Evolutionary conservation across 2,888 invertebrate species (phyloP), one percentile per base, ranked within the genome.

Genomic region (Papilio gigon): DNA sequence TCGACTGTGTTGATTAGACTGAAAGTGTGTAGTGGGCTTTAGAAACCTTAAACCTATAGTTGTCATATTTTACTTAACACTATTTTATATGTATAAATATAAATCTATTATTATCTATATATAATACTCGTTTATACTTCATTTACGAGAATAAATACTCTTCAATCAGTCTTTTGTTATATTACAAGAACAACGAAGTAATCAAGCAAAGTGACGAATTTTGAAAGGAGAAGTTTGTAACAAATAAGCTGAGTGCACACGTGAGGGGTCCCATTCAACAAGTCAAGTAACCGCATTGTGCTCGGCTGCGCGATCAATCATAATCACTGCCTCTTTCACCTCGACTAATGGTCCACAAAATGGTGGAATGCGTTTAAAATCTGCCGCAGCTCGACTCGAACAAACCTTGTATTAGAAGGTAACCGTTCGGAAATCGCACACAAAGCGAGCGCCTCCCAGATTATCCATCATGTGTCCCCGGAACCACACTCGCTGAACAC

Each of bases 321-420:
- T 90, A 92, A 91, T 91, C 89, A 90, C 83, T 76, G 88, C 83
- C 85, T 88, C 89, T 90, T 92, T 91, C 90, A 90, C 88, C 83
- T 88, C 86, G 84, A 83, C 89, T 90, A 92, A 92, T 92, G 92
- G 90, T 79, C 84, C 92, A 88, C 90, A 81, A 90, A 91, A 92
- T 89, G 86, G 85, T 75, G 84, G 86, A 84, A 85, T 90, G 86
- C 88, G 90, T 90, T 91, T 90, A 89, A 91, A 92, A 90, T 87
- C 88, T 85, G 86, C 85, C 84, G 86, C 81, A 81, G 83, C 80
- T 84, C 78, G 83, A 80, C 79, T 47, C 76, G 78, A 78, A 75
- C 67, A 61, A 33, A 65, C 73, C 70, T 78, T 79, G 85, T 84
- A 89, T 92, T 90, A 77, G 86, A 80, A 91, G 87, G 87, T 86